These are phyloP conservation scores for Centropyge bicolor DNA, from an alignment of 2,797 vertebrate genomes.

Conservation along the genomic window DNA sequence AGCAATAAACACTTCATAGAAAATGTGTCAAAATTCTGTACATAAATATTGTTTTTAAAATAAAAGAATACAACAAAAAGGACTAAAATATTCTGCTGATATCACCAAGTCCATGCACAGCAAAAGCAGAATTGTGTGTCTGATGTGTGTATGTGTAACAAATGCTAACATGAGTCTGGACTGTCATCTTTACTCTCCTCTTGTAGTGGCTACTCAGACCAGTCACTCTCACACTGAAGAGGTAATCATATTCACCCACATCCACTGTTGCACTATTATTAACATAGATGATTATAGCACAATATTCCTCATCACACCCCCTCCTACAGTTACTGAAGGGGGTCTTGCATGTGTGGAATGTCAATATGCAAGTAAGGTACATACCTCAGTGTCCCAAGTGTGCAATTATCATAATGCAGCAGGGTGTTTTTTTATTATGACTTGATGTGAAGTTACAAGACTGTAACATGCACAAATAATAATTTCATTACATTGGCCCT, in stretches of 20 bases:
- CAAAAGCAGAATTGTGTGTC: conserved; percentile 16
- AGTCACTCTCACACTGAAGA: conserved; percentile 39
- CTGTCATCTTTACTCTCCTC: conserved; percentile 37
- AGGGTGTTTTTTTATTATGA: conserved; percentile 30
- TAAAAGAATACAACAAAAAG: background rate
- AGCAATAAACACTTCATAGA: background rate
- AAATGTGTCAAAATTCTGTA: background rate
- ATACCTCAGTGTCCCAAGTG: conserved; percentile 54
- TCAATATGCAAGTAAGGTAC: conserved; percentile 44
- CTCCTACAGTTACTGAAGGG: conserved; percentile 33
- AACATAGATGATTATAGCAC: conserved; percentile 57
- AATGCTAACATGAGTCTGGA: conserved; percentile 24
- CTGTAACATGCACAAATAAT: conserved; percentile 84
- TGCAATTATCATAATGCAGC: conserved; percentile 71
- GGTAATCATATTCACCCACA: conserved; percentile 38
- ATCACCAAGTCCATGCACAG: conserved; percentile 4
- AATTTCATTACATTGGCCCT: conserved; percentile 69
- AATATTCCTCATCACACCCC: conserved; percentile 47
- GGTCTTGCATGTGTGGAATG: conserved; percentile 61
- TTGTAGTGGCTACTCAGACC: conserved; percentile 37
- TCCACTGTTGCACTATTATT: background rate
- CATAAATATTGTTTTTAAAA: background rate
- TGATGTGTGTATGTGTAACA: conserved; percentile 17
- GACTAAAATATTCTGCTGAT: conserved; percentile 1
- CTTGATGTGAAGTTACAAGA: conserved; percentile 80